Evolutionary conservation across 1,140 invertebrate genomes (phyloP), one percentile per base, ranked within the genome.

Genomic region (Diachasma alloeum): DNA sequence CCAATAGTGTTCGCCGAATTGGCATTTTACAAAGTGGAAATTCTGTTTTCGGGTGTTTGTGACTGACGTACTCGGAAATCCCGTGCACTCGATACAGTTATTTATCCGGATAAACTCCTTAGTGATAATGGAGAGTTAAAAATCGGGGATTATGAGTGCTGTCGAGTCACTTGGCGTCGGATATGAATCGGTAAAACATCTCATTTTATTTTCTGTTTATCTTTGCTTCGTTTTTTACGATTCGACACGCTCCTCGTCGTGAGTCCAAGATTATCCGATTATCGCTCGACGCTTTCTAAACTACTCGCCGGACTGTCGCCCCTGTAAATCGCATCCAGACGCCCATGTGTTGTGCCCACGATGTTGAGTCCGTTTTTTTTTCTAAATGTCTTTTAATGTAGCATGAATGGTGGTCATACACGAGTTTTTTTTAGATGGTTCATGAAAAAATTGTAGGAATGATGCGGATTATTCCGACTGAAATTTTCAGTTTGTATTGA

Each of bases 241-340:
- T 63, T 63, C 22, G 59, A 63, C 59, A 63, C 59, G 59, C 59
- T 63, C 11, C 59, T 63, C 59, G 59, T 44, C n/a, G 37, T 48
- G 56, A 74, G 56, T 42, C 44, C 59, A 59, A 76, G 74, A 71
- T 76, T 59, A 76, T 76, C 74, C 74, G 74, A 76, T 71, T 70
- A 76, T 76, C 74, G 56, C 72, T 26, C 59, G 72, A 39, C 72
- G 72, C 56, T 46, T 66, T 66, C 72, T 74, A 63, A 63, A 67
- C 59, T 74, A 67, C 72, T 63, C 72, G 39, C 66, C 26, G 22
- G 24, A 63, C 59, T 63, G 59, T 63, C 59, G 59, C 59, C 59
- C 59, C 59, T 63, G 59, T 63, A 63, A 63, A 63, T 63, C 59
- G 59, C 59, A 59, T 59, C 53, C 2, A 4, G 24, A 63, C 59